Conservation (phyloP, 2,113 vertebrate species). For the Rallus limicola region DNA sequence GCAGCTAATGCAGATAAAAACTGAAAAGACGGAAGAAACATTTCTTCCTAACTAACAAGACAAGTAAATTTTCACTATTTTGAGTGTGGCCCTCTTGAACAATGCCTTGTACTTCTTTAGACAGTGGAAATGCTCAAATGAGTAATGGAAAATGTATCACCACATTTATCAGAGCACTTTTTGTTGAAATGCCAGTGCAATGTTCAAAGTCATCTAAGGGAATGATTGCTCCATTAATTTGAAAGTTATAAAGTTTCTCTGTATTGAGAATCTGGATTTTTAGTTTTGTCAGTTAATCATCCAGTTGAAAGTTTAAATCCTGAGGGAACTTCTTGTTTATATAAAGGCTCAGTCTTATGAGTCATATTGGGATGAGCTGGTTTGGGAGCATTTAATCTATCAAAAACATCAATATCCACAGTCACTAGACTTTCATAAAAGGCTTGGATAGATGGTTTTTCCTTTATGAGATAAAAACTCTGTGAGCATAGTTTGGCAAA, state of each 20-base stretch:
- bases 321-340: conserved; percentile 31
- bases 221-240: conserved; percentile 40
- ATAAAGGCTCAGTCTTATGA: conserved; percentile 24
- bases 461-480: not conserved
- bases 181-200: not conserved
- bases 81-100: not conserved
- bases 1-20: not conserved
- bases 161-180: not conserved
- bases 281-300: conserved; percentile 35
- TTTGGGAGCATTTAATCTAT: conserved; percentile 42
- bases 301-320: conserved; percentile 20
- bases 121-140: not conserved
- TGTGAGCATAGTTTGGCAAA: not conserved
- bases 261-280: conserved; percentile 21
- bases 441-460: not conserved
- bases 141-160: not conserved
- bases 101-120: not conserved
- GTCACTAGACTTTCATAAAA: conserved; percentile 10
- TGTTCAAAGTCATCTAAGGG: not conserved
- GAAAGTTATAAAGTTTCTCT: not conserved
- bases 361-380: conserved; percentile 15
- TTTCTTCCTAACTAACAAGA: not conserved
- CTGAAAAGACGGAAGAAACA: not conserved
- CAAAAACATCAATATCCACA: conserved; percentile 42
- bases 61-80: not conserved